These are phyloP conservation scores for Scyliorhinus canicula DNA, from an alignment of 2,797 vertebrate genomes.

Conservation along the genomic window DNA sequence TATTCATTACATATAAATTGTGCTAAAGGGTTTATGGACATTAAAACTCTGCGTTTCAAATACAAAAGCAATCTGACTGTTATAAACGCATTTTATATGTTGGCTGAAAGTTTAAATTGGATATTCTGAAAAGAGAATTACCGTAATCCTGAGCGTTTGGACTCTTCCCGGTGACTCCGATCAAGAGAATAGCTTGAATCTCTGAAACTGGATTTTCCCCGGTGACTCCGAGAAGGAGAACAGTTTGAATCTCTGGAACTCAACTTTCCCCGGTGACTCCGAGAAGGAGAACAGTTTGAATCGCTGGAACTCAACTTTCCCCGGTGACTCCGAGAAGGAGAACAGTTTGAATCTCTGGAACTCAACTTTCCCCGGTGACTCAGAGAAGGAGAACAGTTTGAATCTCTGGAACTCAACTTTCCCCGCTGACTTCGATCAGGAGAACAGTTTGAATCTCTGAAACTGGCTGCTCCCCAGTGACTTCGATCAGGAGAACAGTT, in stretches of 20 bases:
- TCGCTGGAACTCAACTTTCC: too few species aligned
- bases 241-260: conserved; percentile 30
- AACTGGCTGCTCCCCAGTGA: background rate
- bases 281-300: conserved; percentile 9
- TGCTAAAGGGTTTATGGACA: background rate
- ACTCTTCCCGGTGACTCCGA: background rate
- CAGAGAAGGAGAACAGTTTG: conserved; percentile 11
- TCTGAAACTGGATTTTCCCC: too few species aligned
- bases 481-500: background rate
- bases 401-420: too few species aligned
- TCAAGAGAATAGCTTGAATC: conserved; percentile 12
- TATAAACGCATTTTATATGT: background rate
- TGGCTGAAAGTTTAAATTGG: background rate
- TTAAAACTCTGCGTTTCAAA: background rate
- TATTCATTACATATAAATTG: background rate
- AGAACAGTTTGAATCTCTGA: conserved; percentile 29
- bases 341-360: conserved; percentile 23
- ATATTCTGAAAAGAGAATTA: background rate
- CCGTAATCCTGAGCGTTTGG: background rate
- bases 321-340: too few species aligned
- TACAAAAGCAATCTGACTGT: background rate
- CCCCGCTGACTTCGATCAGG: too few species aligned
- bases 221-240: background rate
- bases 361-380: too few species aligned
- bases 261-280: too few species aligned